Evolutionary conservation across 2,797 vertebrate species (phyloP), one percentile per base, ranked within the genome.

Genomic region (Helarctos malayanus): DNA sequence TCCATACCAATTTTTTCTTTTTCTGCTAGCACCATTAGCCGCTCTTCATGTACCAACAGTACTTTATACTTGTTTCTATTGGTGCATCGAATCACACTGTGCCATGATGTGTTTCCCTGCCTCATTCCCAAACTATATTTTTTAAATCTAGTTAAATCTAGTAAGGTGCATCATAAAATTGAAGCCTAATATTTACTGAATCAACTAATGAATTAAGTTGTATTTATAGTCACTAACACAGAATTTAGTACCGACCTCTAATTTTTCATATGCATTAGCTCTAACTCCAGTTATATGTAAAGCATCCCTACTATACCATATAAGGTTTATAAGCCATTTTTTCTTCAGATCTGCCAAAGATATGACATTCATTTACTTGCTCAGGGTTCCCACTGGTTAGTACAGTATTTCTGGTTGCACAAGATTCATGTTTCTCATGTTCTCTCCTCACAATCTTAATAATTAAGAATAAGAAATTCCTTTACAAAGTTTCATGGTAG

Each of bases 391-490:
- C 29, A 59, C 13, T 86, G 35, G 63, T 63, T 95, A 95, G 92
- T 29, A 79, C 13, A 78, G 29, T 61, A 19, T 65, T 83, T 83
- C 82, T 23, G 76, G 56, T 7, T 87, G 38, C 25, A 81, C 27
- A 63, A 80, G 88, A 89, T 47, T 76, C 63, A 47, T 76, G 85
- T 27, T 76, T 84, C 47, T 75, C 45, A 63, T 71, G 38, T 57
- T 90, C 41, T 95, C 73, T 94, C 52, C 79, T 68, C 38, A 92
- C 6, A 88, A 59, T 85, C 35, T 90, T 73, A 84, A 73, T 29
- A 73, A 84, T 79, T 92, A 69, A 65, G 8, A 87, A 87, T 19
- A 65, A 90, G 47, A 89, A 73, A 92, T 80, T 96, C 32, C 13
- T 92, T 71, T 57, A 80, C 69, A 84, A 49, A 73, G n/a, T 69